A percentile compares a stretch with the other conserved stretches of the same genome.
These are phyloP conservation scores for Wasmannia auropunctata DNA, from an alignment of 1,140 invertebrate species.

Conservation along the genomic window DNA sequence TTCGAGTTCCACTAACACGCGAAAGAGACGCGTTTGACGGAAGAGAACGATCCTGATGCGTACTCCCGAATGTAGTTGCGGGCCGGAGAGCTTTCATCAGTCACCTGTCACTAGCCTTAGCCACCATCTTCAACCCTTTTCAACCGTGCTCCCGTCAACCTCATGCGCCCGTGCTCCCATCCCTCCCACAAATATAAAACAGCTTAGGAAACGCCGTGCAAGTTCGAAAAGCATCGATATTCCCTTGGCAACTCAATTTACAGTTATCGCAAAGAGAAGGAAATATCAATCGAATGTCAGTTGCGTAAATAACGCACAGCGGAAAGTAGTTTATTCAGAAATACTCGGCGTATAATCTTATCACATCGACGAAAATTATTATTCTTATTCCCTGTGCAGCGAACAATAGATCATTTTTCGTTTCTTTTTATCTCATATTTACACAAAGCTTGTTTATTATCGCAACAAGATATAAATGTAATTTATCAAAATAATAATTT, in stretches of 20 bases:
- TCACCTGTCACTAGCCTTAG: conserved; percentile 75
- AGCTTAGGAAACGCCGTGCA: conserved; percentile 43
- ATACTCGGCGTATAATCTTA: background rate
- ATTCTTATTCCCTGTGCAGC: background rate
- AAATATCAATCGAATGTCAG: conserved; percentile 45
- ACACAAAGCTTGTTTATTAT: background rate
- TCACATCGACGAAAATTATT: background rate
- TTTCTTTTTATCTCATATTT: background rate
- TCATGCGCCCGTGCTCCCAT: conserved; percentile 42
- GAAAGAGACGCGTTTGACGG: conserved; percentile 49
- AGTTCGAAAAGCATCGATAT: conserved; percentile 52
- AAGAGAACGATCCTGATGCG: conserved; percentile 42
- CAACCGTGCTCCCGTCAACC: conserved; percentile 45
- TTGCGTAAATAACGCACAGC: conserved; percentile 24
- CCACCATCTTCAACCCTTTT: conserved; percentile 63
- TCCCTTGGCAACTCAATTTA: conserved; percentile 56
- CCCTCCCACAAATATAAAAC: conserved; percentile 33
- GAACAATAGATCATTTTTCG: background rate
- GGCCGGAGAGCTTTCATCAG: conserved; percentile 70
- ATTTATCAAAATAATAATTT: conserved; percentile 29
- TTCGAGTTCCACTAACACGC: conserved; percentile 20
- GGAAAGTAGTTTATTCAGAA: conserved; percentile 35
- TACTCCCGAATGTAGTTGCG: conserved; percentile 37
- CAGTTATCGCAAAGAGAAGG: conserved; percentile 54
- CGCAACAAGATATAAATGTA: background rate